Evolutionary conservation across 2,797 vertebrate genomes (phyloP).

Genomic region (Aselliscus stoliczkanus): DNA sequence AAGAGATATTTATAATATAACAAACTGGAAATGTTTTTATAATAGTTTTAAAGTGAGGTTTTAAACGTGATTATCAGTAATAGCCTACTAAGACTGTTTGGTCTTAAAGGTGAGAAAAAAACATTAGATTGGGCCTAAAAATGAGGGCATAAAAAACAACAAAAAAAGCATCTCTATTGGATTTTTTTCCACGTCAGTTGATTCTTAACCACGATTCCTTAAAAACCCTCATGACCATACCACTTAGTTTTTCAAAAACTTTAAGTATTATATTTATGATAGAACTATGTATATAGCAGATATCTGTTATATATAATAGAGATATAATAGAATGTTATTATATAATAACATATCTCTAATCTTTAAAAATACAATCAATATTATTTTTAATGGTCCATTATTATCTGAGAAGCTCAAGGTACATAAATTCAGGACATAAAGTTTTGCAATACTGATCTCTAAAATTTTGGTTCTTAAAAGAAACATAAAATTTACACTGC

Average conservation of each 20-base stretch:
- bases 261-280: not conserved
- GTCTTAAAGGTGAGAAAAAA: not conserved
- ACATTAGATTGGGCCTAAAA: slow-evolving; percentile 13
- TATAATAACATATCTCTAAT: not conserved
- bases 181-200: not conserved
- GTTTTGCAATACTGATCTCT: not conserved
- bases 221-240: not conserved
- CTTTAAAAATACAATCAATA: not conserved
- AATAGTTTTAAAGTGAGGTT: not conserved
- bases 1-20: not conserved
- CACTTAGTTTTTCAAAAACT: not conserved
- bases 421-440: not conserved
- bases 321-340: not conserved
- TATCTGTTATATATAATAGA: not conserved
- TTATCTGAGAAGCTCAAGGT: not conserved
- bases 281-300: not conserved
- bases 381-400: not conserved
- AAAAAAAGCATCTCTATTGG: not conserved
- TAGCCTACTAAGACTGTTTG: not conserved
- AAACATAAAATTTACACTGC: not conserved
- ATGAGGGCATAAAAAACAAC: not conserved
- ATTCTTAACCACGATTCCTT: not conserved
- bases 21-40: not conserved
- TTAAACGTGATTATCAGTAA: slow-evolving; percentile 17
- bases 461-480: slow-evolving; percentile 12